Evolutionary conservation across 2,113 vertebrate species (phyloP).

Genomic region (Oreotrochilus melanogaster): DNA sequence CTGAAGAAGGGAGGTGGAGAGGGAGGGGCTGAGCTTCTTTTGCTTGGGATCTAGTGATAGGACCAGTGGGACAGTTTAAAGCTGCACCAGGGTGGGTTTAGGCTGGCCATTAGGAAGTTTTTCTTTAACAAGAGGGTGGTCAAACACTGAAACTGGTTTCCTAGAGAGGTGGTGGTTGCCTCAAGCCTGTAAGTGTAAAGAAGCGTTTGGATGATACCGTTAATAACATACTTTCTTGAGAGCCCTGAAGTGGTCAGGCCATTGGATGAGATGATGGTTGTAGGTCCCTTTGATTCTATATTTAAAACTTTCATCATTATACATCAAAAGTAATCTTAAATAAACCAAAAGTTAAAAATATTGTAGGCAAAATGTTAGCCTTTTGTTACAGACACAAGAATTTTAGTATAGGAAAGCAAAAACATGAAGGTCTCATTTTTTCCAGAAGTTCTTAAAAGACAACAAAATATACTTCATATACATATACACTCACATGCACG

Average conservation of each 20-base stretch:
- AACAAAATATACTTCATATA: background rate
- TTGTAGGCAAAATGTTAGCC: background rate
- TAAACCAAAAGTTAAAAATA: background rate
- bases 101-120: background rate
- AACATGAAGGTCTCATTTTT: background rate
- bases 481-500: background rate
- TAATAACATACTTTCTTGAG: background rate
- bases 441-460: background rate
- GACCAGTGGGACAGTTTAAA: accelerated
- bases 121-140: accelerated
- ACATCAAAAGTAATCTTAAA: background rate
- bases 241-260: background rate
- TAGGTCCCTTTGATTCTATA: background rate
- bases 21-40: background rate
- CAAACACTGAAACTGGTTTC: background rate
- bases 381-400: background rate
- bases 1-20: background rate
- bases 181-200: background rate
- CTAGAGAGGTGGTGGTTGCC: accelerated
- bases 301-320: background rate
- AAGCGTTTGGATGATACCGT: too few species aligned
- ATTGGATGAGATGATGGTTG: background rate
- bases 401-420: background rate
- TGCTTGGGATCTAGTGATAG: background rate
- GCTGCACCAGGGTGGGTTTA: accelerated